Conservation (phyloP, 1,140 invertebrate genomes). For the Conus betulinus region DNA sequence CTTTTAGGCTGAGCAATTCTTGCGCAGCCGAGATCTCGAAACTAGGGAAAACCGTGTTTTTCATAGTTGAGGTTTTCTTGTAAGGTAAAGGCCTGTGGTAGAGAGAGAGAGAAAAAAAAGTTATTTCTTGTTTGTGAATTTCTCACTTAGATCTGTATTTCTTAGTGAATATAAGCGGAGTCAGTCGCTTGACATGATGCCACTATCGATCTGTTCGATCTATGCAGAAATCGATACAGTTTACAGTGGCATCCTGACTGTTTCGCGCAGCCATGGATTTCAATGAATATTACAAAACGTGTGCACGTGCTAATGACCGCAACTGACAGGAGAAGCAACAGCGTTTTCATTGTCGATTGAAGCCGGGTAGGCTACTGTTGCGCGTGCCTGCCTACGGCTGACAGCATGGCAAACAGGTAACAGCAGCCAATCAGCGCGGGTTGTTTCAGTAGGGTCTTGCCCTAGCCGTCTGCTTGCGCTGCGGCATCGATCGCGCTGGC, state of each 20-base stretch:
- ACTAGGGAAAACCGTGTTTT: no score
- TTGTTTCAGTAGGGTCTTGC: neutral
- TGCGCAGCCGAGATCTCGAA: no score
- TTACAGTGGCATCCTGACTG: neutral
- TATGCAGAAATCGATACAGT: neutral
- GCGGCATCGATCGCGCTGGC: conserved; percentile 31
- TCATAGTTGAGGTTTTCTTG: no score
- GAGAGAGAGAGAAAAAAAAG: no score
- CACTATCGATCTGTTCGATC: no score
- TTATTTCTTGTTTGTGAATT: no score
- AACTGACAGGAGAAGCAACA: neutral
- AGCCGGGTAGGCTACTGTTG: neutral
- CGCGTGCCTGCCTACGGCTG: conserved; percentile 6
- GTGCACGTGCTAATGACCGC: neutral
- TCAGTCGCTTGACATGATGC: no score
- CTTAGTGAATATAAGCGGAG: no score
- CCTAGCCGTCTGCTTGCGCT: neutral
- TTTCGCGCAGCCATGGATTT: neutral
- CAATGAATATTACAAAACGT: neutral
- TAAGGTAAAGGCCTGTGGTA: no score
- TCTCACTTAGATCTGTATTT: no score
- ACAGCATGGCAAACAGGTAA: neutral
- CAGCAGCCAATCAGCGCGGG: neutral
- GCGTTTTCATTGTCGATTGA: neutral
- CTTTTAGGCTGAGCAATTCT: no score